These are phyloP conservation scores for Characodon lateralis DNA, from an alignment of 2,797 vertebrate genomes.

Conservation along the genomic window DNA sequence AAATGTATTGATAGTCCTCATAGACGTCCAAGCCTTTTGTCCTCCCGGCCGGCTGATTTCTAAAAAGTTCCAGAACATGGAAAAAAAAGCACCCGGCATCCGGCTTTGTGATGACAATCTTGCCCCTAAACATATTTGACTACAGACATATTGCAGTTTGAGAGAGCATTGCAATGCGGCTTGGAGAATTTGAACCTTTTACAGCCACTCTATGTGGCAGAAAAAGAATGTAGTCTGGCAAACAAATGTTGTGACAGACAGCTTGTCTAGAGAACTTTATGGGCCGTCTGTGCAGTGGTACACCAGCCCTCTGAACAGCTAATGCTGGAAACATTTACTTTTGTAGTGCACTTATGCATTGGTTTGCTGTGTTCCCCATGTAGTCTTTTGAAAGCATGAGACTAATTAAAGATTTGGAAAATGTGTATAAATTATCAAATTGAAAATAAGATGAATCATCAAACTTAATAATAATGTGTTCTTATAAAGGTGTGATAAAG, in stretches of 20 bases:
- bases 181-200: slow-evolving; percentile 74
- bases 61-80: slow-evolving; percentile 75
- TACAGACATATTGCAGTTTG: slow-evolving; percentile 72
- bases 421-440: slow-evolving; percentile 8
- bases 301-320: slow-evolving; percentile 51
- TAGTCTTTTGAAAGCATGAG: slow-evolving; percentile 25
- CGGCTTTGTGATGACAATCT: slow-evolving; percentile 65
- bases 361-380: slow-evolving; percentile 10
- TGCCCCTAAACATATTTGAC: slow-evolving; percentile 72
- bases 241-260: slow-evolving; percentile 85
- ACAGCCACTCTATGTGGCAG: slow-evolving; percentile 70
- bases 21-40: slow-evolving; percentile 72
- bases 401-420: slow-evolving; percentile 35
- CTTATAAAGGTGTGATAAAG: slow-evolving; percentile 3
- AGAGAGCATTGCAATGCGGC: slow-evolving; percentile 58
- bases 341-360: slow-evolving; percentile 27
- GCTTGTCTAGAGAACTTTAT: slow-evolving; percentile 80
- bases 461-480: slow-evolving; percentile 14
- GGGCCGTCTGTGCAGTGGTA: slow-evolving; percentile 68
- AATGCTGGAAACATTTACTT: slow-evolving; percentile 40
- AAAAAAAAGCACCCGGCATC: slow-evolving; percentile 38
- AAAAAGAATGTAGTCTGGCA: slow-evolving; percentile 83
- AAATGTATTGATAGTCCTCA: slow-evolving; percentile 78
- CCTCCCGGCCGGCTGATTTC: slow-evolving; percentile 51
- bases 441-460: neutral